A percentile compares a stretch with the other conserved stretches of the same genome.
Evolutionary conservation across 1,140 invertebrate species (phyloP).

Genomic region (Popillia japonica): DNA sequence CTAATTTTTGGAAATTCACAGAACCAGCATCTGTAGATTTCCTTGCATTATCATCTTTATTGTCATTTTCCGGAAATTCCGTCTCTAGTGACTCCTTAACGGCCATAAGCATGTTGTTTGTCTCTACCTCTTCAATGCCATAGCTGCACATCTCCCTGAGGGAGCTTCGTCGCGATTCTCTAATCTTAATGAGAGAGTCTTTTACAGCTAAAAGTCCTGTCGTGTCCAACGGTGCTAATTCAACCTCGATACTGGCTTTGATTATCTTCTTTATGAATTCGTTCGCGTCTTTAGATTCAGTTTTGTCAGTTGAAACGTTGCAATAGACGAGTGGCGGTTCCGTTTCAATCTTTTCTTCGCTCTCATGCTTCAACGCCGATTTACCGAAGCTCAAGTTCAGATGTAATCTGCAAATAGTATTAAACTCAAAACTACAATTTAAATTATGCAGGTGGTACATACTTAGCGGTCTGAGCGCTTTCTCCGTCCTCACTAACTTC

Average conservation of each 20-base stretch:
- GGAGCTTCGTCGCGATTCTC: slow-evolving; percentile 14
- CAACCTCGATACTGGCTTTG: background rate
- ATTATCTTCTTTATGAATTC: slow-evolving; percentile 20
- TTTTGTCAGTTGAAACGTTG: background rate
- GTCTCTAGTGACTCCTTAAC: slow-evolving; percentile 14
- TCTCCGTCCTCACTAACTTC: background rate
- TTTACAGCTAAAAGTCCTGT: slow-evolving; percentile 39
- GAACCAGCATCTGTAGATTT: background rate
- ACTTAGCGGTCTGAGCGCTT: background rate
- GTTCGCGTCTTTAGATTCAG: background rate
- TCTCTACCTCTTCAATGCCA: background rate
- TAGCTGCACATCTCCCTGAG: background rate
- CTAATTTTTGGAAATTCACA: slow-evolving; percentile 17
- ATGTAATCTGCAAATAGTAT: background rate
- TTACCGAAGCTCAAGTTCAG: background rate
- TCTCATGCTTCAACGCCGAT: background rate
- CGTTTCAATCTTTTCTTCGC: background rate
- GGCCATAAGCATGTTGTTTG: slow-evolving; percentile 12
- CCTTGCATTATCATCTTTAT: too few species aligned
- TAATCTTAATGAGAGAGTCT: slow-evolving; percentile 42
- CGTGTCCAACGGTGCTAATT: background rate
- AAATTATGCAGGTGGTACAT: too few species aligned
- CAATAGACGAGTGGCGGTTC: background rate
- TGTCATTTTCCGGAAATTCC: background rate
- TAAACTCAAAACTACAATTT: too few species aligned